phyloP scores from a whole-genome alignment of 2,113 vertebrate genomes.

The Callocephalon fimbriatum region DNA sequence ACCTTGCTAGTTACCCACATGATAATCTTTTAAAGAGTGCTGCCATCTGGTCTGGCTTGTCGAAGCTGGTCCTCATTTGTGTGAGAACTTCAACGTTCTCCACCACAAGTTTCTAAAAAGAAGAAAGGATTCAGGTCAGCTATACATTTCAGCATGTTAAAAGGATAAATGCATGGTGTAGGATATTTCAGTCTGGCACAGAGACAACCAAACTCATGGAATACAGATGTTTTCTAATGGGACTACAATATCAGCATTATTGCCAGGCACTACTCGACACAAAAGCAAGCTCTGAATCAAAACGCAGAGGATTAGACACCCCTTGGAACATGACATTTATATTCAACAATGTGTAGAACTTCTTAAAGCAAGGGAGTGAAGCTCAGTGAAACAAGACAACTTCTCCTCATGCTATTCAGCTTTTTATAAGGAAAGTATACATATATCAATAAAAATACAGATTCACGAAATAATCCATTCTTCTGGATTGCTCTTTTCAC shows the following conservation, averaged over 20 bases:
- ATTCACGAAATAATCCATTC: not conserved
- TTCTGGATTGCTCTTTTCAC: not conserved
- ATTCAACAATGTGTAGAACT: not conserved
- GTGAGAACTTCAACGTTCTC: constrained; percentile 97
- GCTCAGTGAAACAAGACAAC: not conserved
- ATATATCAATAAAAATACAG: not conserved
- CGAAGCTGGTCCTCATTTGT: constrained; percentile 99
- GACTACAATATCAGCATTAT: not conserved
- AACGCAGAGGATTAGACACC: not conserved
- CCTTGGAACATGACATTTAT: not conserved
- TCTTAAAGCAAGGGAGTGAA: not conserved
- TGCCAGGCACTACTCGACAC: not conserved
- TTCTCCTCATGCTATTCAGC: not conserved
- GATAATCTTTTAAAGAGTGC: constrained; percentile 96
- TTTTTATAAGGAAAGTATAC: not conserved
- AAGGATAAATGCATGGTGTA: not conserved
- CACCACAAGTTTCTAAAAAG: constrained; percentile 93
- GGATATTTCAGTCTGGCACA: constrained; percentile 35
- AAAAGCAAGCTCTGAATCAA: not conserved
- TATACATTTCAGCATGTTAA: not conserved
- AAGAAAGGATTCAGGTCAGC: constrained; percentile 49
- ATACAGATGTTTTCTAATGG: constrained; percentile 28
- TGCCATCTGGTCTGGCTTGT: constrained; percentile 98
- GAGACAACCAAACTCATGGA: constrained; percentile 17
- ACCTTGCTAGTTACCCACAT: constrained; percentile 80